phyloP scores from a whole-genome alignment of 1,140 invertebrate genomes.

The Apis cerana region DNA sequence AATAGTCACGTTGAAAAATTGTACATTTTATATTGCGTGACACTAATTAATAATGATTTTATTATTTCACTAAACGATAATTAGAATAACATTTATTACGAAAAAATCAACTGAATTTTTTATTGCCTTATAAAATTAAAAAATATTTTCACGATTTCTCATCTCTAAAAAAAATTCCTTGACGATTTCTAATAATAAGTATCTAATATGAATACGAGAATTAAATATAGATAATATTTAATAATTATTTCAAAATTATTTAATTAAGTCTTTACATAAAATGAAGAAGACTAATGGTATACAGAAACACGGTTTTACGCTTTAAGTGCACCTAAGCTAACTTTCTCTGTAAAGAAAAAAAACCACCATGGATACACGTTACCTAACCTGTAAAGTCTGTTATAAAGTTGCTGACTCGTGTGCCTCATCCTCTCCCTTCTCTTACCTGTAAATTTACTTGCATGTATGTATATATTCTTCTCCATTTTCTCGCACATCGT shows the following conservation, averaged over 20 bases:
- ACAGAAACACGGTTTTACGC: slow-evolving; percentile 60
- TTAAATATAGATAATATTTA: background rate
- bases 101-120: background rate
- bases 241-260: background rate
- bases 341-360: slow-evolving; percentile 63
- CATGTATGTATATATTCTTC: background rate
- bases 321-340: slow-evolving; percentile 61
- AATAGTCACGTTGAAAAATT: slow-evolving; percentile 17
- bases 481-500: slow-evolving; percentile 1
- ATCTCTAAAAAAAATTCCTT: too few relatives aligned
- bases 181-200: background rate
- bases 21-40: background rate
- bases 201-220: background rate
- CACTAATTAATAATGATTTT: slow-evolving; percentile 53
- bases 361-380: slow-evolving; percentile 62
- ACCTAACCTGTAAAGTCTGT: slow-evolving; percentile 63
- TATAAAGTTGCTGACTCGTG: slow-evolving; percentile 50
- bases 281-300: slow-evolving; percentile 17
- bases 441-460: background rate
- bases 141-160: background rate
- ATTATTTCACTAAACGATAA: background rate
- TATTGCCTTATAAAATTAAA: background rate
- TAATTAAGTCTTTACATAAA: slow-evolving; percentile 15
- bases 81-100: background rate
- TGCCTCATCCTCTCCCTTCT: slow-evolving; percentile 33